These are phyloP conservation scores for Aphidius colemani DNA, from an alignment of 2,888 invertebrate genomes.

Conservation along the genomic window DNA sequence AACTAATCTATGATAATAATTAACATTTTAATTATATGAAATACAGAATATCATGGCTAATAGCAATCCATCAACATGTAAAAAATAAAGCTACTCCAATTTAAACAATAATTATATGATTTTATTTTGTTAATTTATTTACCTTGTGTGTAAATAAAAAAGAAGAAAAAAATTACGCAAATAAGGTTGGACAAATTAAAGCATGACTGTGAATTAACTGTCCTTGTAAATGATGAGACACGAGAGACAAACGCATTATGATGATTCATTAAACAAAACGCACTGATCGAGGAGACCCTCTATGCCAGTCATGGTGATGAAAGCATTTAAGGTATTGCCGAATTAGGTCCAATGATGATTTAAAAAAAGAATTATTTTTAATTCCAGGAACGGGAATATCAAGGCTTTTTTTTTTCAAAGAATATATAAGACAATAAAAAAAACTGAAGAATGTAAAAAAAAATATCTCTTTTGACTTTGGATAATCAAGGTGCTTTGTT, in stretches of 20 bases:
- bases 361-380: background rate
- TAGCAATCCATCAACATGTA: conserved; percentile 7
- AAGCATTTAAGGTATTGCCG: conserved; percentile 8
- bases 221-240: conserved; percentile 15
- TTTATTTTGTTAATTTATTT: background rate
- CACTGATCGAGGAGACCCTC: background rate
- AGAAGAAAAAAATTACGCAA: background rate
- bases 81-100: conserved; percentile 5
- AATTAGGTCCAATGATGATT: conserved; percentile 11
- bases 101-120: background rate
- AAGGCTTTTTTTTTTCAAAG: background rate
- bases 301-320: background rate
- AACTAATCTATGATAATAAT: no score
- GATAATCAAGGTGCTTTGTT: no score
- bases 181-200: conserved; percentile 2
- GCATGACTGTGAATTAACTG: background rate
- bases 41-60: background rate
- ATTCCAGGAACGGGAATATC: background rate
- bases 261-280: conserved; percentile 13
- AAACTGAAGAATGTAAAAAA: background rate
- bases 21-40: background rate
- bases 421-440: conserved; percentile 14
- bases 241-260: background rate
- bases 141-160: background rate
- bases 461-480: no score